Conservation (phyloP, 1,140 invertebrate species). For the Diabrotica virgifera region DNA sequence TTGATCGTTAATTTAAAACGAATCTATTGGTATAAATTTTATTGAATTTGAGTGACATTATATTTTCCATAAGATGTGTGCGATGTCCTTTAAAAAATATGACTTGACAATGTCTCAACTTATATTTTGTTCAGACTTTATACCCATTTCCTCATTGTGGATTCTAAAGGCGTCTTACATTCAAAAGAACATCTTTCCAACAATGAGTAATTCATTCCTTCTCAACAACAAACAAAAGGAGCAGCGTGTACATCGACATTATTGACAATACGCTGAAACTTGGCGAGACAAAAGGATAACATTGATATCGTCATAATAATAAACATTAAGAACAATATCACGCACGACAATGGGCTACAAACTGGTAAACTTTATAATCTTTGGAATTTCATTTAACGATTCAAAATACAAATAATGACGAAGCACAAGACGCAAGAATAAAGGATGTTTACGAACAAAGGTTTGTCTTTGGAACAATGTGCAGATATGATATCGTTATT, state of each 20-base stretch:
- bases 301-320: neutral
- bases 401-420: neutral
- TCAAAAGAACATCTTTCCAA: too few relatives aligned
- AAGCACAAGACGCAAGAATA: too few relatives aligned
- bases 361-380: neutral
- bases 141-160: too few relatives aligned
- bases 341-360: neutral
- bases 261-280: neutral
- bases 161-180: too few relatives aligned
- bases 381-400: neutral
- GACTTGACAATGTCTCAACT: too few relatives aligned
- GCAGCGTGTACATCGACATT: neutral
- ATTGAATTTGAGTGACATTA: too few relatives aligned
- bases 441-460: constrained; percentile 1
- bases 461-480: neutral
- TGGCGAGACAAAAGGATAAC: neutral
- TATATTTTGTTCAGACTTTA: too few relatives aligned
- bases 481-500: neutral
- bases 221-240: neutral
- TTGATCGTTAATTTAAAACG: too few relatives aligned
- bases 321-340: neutral
- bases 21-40: too few relatives aligned
- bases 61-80: too few relatives aligned
- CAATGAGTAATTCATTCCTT: neutral
- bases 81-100: too few relatives aligned